Evolutionary conservation across 2,797 vertebrate genomes (phyloP), one percentile per base, ranked within the genome.

Genomic region (Micropoecilia bifurca): DNA sequence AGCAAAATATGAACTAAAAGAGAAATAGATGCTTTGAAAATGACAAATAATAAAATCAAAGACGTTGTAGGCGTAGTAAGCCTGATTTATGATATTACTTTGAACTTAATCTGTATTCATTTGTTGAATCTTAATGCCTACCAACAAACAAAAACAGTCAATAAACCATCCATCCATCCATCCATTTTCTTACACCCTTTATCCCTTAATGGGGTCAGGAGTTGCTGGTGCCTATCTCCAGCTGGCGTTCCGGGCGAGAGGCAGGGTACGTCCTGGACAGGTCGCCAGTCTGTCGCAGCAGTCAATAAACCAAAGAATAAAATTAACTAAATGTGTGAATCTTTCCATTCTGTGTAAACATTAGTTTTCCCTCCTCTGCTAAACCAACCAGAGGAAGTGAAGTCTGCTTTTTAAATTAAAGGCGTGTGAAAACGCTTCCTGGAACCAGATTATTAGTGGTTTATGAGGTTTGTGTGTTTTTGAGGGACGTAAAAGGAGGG

Each of bases 381-480:
- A 22, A 63, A 48, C 43, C 30, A 39, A 36, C 25, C 39, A 43
- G 6, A 20, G 6, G 9, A 57, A 77, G 41, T 22, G 20, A 41
- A 53, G 1, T 43, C 25, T 6, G 36, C 47, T 6, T n/a, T 53
- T 71, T 18, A 68, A 41, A 76, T 47, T 10, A 33, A 71, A 16
- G 78, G 28, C 71, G 66, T 66, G 30, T 68, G 69, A 78, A 71
- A 22, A 55, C 41, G 30, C 20, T 72, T 78, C 59, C 46, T 66
- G 57, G 68, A 46, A 50, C 41, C 73, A 63, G 81, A 45, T 71
- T 72, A 53, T 79, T 71, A 82, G 84, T 78, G n/a, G 80, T 85
- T 77, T 83, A 30, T 43, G 47, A 74, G 69, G 25, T 75, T 0
- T 80, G 57, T 74, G 46, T 46, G 18, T 57, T 74, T 74, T 57